These are phyloP conservation scores for Albula goreensis DNA, from an alignment of 2,113 vertebrate species.

Conservation along the genomic window DNA sequence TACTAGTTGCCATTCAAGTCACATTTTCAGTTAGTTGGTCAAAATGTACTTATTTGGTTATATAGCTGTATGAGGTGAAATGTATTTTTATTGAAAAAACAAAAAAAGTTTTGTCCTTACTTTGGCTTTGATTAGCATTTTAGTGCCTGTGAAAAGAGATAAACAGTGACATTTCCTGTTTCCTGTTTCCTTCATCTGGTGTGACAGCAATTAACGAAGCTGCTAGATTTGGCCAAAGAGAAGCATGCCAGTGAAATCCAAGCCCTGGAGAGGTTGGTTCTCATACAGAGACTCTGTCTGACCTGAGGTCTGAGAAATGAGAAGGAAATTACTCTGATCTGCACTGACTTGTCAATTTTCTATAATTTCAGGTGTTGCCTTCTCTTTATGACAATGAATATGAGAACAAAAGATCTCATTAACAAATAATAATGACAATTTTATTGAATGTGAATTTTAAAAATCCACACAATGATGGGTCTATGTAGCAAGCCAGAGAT, in stretches of 20 bases:
- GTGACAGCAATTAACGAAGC: slow-evolving; percentile 81
- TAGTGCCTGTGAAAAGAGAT: neutral
- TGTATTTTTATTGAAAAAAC: neutral
- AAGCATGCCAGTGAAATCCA: slow-evolving; percentile 81
- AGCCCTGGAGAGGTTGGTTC: slow-evolving; percentile 73
- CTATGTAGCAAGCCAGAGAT: too few species aligned
- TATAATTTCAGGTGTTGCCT: neutral
- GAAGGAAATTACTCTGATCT: neutral
- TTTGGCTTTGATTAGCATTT: neutral
- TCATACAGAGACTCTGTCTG: slow-evolving; percentile 1
- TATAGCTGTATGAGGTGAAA: neutral
- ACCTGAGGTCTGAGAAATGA: neutral
- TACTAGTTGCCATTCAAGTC: too few species aligned
- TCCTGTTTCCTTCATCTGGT: slow-evolving; percentile 44
- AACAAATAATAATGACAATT: too few species aligned
- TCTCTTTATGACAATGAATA: neutral
- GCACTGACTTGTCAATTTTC: neutral
- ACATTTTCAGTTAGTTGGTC: neutral
- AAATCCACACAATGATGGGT: neutral
- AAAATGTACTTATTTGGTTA: neutral
- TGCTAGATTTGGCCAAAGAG: slow-evolving; percentile 84
- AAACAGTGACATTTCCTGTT: slow-evolving; percentile 39
- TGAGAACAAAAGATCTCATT: too few species aligned
- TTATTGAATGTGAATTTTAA: too few species aligned
- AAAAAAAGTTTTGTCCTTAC: neutral